Conservation (phyloP, 1,140 invertebrate species). For the Drosophila subpulchrella region DNA sequence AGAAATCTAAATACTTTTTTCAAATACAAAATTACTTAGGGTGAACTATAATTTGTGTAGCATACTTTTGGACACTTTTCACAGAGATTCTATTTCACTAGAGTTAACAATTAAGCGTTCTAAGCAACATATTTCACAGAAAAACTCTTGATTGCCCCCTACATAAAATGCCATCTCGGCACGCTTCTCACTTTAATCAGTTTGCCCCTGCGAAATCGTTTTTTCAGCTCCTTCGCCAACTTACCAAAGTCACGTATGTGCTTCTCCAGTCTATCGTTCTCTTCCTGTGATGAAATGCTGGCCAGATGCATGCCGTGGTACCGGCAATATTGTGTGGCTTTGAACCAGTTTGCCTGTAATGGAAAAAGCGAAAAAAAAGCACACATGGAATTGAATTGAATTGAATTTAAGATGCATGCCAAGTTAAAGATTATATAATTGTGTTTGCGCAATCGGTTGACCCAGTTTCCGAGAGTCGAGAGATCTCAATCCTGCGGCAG, state of each 20-base stretch:
- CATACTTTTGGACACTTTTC: neutral
- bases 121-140: neutral
- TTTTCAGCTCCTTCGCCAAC: conserved; percentile 27
- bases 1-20: too few species aligned
- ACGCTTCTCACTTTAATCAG: neutral
- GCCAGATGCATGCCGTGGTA: conserved; percentile 96
- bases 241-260: conserved; percentile 92
- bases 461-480: conserved; percentile 29
- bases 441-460: conserved; percentile 47
- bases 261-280: conserved; percentile 94
- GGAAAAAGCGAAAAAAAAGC: conserved; percentile 4
- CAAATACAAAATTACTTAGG: too few species aligned
- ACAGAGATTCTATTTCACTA: neutral
- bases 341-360: conserved; percentile 95
- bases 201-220: neutral
- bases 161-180: neutral
- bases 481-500: conserved; percentile 5
- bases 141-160: neutral
- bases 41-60: too few species aligned
- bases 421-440: conserved; percentile 52
- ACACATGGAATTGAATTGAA: conserved; percentile 24
- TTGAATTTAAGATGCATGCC: conserved; percentile 44
- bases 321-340: conserved; percentile 94
- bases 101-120: neutral
- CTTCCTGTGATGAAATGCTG: conserved; percentile 94